Conservation (phyloP, 2,797 vertebrate species). For the Steatocranus sp. region DNA sequence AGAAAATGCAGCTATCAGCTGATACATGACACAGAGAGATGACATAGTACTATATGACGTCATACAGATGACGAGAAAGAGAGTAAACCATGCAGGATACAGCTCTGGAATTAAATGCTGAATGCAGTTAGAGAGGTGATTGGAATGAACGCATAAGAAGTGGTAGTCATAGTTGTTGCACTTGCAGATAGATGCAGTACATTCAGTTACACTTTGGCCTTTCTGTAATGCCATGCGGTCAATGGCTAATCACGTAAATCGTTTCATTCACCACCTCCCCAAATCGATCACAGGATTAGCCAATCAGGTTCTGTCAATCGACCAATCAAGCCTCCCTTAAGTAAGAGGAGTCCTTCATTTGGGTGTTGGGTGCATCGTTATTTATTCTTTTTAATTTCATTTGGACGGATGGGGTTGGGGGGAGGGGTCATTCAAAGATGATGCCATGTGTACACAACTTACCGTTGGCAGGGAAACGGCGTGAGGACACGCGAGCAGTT, state of each 20-base stretch:
- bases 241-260: conserved; percentile 67
- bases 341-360: conserved; percentile 59
- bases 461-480: conserved; percentile 83
- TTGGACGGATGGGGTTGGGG: conserved; percentile 66
- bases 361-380: conserved; percentile 54
- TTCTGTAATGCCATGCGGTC: conserved; percentile 70
- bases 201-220: conserved; percentile 72
- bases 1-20: conserved; percentile 66
- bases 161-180: conserved; percentile 72
- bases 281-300: conserved; percentile 69
- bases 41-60: conserved; percentile 65
- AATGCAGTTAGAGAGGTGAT: conserved; percentile 78
- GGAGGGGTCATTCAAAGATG: conserved; percentile 80
- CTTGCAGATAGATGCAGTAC: conserved; percentile 74
- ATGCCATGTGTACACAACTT: conserved; percentile 86
- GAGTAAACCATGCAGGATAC: conserved; percentile 76
- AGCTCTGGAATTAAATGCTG: conserved; percentile 67
- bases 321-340: conserved; percentile 56
- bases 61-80: conserved; percentile 70
- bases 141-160: conserved; percentile 74
- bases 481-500: conserved; percentile 86
- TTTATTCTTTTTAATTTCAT: conserved; percentile 46
- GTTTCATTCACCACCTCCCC: conserved; percentile 71
- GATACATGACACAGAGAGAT: conserved; percentile 71
- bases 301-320: conserved; percentile 60